Base-by-base conservation (phyloP, 2,113 vertebrate genomes). In the Callipepla californica region DNA sequence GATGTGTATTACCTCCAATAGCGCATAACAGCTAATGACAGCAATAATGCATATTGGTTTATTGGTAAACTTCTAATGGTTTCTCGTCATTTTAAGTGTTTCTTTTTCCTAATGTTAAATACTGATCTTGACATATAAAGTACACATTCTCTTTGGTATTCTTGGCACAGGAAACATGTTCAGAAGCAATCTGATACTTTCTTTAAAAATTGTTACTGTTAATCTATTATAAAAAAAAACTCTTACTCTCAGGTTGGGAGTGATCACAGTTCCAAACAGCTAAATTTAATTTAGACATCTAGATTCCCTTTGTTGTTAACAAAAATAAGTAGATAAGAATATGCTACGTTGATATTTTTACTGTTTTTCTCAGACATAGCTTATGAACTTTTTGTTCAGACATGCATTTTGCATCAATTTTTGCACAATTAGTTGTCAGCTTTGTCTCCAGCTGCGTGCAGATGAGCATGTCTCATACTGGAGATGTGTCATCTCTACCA, bases 81-180 rank as follows among this genome's bases (percentile, higher is more conserved):
- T 87, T 79, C 70, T 63, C 9, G 58, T 69, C 17, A 62, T 79
- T 90, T 92, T 57, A 79, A 90, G 59, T 7, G 11, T 22, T 36
- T 83, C 5, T 11, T 78, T 63, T 61, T 40, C 36, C 48, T 40
- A 66, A 7, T 2, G 1, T 10, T 88, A n/a, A 47, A 53, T 70
- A 67, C 13, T 32, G 7, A 85, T 3, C 13, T 20, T 65, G 32
- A 74, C 30, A 89, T 65, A 44, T 4, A 80, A 78, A 87, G 51
- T 8, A n/a, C 5, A 9, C 26, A 4, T 34, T 6, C 61, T 14
- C 26, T 79, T 92, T 61, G n/a, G 17, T 76, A 84, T 28, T 42
- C 38, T 34, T 34, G 51, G 26, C 59, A 66, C 14, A 84, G 26
- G 15, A 86, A 72, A 13, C 6, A 58, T 51, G 76, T 89, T 36